phyloP scores from a whole-genome alignment of 2,888 invertebrate genomes.

The Eupithecia exiguata region DNA sequence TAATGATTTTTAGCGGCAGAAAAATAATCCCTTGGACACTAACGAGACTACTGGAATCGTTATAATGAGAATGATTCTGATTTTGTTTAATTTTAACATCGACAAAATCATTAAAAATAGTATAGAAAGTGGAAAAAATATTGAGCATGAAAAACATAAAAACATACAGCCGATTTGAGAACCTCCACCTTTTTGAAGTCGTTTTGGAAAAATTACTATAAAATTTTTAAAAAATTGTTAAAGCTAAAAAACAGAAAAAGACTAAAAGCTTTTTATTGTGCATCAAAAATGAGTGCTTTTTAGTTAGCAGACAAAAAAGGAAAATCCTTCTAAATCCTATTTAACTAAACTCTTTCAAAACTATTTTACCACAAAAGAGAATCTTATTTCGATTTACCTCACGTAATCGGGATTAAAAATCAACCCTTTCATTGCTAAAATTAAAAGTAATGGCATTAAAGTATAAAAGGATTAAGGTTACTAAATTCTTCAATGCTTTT shows the following conservation, averaged over 20 bases:
- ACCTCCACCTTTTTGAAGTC: neutral
- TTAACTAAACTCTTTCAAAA: slow-evolving; percentile 6
- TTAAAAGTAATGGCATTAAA: slow-evolving; percentile 81
- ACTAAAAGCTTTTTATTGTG: neutral
- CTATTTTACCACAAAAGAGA: slow-evolving; percentile 55
- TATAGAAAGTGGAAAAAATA: neutral
- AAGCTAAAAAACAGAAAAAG: too few relatives aligned
- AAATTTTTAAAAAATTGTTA: too few relatives aligned
- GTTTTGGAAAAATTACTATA: too few relatives aligned
- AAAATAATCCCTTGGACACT: neutral
- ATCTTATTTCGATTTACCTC: slow-evolving; percentile 63
- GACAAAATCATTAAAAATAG: too few relatives aligned
- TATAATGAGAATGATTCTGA: too few relatives aligned
- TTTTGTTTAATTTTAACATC: too few relatives aligned
- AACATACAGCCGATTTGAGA: neutral
- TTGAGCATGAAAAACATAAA: neutral
- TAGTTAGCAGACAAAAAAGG: neutral
- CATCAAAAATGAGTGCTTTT: neutral
- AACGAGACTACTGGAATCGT: neutral
- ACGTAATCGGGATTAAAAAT: slow-evolving; percentile 75
- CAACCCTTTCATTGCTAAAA: slow-evolving; percentile 81
- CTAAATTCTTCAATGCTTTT: slow-evolving; percentile 67
- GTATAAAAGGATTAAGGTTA: slow-evolving; percentile 83
- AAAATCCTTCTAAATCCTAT: slow-evolving; percentile 9
- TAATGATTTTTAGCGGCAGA: neutral